Evolutionary conservation across 2,113 vertebrate genomes (phyloP).

Genomic region (Hydropotes inermis): DNA sequence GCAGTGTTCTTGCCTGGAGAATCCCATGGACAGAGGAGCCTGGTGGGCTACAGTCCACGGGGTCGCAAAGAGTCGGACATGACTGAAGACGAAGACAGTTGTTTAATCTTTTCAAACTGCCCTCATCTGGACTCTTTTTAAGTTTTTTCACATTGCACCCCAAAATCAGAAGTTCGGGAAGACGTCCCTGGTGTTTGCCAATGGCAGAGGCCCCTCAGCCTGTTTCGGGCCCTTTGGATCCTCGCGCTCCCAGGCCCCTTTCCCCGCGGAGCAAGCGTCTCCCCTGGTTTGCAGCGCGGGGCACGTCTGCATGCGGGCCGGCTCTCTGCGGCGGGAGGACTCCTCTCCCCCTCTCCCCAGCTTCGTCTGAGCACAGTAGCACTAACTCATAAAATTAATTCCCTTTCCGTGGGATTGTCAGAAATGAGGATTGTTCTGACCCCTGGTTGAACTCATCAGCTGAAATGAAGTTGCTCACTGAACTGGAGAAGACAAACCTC

Average conservation of each 20-base stretch:
- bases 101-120: background rate
- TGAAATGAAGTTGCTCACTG: constrained; percentile 99
- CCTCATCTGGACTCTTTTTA: background rate
- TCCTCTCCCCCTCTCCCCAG: constrained; percentile 67
- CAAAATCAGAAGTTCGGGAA: background rate
- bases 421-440: constrained; percentile 96
- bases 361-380: constrained; percentile 79
- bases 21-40: background rate
- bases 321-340: background rate
- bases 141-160: background rate
- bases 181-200: background rate
- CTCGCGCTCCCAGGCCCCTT: background rate
- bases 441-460: constrained; percentile 98
- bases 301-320: background rate
- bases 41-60: background rate
- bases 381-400: constrained; percentile 94
- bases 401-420: constrained; percentile 93
- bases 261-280: constrained; percentile 24
- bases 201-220: background rate
- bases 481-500: constrained; percentile 98
- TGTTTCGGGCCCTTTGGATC: constrained; percentile 3
- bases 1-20: background rate
- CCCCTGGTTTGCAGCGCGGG: background rate
- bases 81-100: background rate
- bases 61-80: accelerated